Evolutionary conservation across 2,797 vertebrate genomes (phyloP), one percentile per base, ranked within the genome.

Genomic region (Ceryle rudis): DNA sequence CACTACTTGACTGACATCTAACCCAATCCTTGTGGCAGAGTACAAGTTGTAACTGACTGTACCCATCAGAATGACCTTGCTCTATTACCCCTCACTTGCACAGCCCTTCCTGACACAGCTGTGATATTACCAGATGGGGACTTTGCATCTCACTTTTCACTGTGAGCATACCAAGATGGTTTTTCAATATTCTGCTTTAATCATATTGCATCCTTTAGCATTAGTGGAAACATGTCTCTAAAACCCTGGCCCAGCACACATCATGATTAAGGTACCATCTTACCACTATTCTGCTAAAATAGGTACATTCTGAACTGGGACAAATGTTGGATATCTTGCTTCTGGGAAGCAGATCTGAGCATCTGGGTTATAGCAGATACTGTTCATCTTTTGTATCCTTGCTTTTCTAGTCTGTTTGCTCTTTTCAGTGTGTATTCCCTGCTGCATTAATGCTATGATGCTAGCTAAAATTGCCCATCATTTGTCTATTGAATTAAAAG

Each of bases 401-500:
- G 35, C 42, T 95, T 81, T 11, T 37, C 65, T 85, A 69, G 1
- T 81, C 78, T 94, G 64, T 86, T 96, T 93, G 81, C 31, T 89
- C 71, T 95, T 92, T 75, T 65, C 55, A 54, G 19, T 5, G 2
- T 58, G 44, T 54, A 20, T 62, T 95, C 74, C 79, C 83, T 55
- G 47, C 57, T 94, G 91, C 74, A 85, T 87, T 90, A 82, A 73
- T 1, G 19, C 72, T 91, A 28, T 54, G 93, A 87, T 72, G 55
- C 18, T 84, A 81, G 91, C 80, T 94, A 96, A 75, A 94, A 89
- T 84, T 94, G 79, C 75, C 39, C 84, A 49, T 91, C 81, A 72
- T 95, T 93, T 94, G 61, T 92, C 72, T 94, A 73, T 86, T 93
- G 93, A 97, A 96, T 96, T 94, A 96, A 97, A 95, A 92, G 92